A percentile compares a stretch with the other conserved stretches of the same genome.
These are phyloP conservation scores for Hedychridium roseum DNA, from an alignment of 2,888 invertebrate genomes.

Conservation along the genomic window DNA sequence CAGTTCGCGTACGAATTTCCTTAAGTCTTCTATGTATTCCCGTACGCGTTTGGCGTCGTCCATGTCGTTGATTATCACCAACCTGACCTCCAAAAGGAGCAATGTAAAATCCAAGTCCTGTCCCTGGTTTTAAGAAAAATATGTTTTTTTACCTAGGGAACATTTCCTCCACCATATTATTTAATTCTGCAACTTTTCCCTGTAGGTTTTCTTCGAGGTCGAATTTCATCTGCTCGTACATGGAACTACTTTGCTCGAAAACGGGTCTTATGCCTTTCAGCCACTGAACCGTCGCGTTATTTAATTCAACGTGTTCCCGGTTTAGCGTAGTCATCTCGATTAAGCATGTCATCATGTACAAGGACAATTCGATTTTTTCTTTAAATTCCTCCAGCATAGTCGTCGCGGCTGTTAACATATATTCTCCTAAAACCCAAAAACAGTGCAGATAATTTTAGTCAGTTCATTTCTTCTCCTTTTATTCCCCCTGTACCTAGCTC, in stretches of 20 bases:
- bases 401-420: slow-evolving; percentile 82
- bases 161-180: slow-evolving; percentile 75
- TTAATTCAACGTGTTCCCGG: slow-evolving; percentile 79
- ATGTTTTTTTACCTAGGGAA: slow-evolving; percentile 68
- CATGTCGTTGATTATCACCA: slow-evolving; percentile 85
- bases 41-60: slow-evolving; percentile 79
- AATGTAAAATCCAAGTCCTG: neutral
- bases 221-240: slow-evolving; percentile 83
- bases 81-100: slow-evolving; percentile 42
- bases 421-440: slow-evolving; percentile 67
- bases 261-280: slow-evolving; percentile 80
- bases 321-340: slow-evolving; percentile 81
- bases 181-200: slow-evolving; percentile 74
- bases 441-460: neutral
- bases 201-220: slow-evolving; percentile 85
- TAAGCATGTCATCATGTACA: slow-evolving; percentile 74
- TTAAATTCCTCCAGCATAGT: slow-evolving; percentile 74
- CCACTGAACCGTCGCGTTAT: slow-evolving; percentile 87
- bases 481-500: slow-evolving; percentile 67
- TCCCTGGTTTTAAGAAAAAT: neutral
- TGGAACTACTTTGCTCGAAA: slow-evolving; percentile 80
- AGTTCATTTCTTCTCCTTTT: no score
- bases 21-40: slow-evolving; percentile 81
- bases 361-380: slow-evolving; percentile 74
- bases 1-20: slow-evolving; percentile 78